These are phyloP conservation scores for Anticlea derivata DNA, from an alignment of 2,888 invertebrate species.

Conservation along the genomic window DNA sequence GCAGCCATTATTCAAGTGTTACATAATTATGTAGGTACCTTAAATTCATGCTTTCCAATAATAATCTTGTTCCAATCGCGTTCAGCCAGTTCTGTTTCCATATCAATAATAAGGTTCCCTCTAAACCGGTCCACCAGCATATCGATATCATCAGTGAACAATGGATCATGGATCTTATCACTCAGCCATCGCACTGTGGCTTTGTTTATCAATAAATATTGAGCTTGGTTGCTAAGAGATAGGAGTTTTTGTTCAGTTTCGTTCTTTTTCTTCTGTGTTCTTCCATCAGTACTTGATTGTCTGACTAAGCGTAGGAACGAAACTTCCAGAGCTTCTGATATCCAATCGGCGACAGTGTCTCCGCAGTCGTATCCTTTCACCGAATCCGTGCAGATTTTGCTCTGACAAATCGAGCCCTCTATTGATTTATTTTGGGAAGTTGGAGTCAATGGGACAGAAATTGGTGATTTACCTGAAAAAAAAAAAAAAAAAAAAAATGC, in stretches of 20 bases:
- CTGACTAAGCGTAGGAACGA: conserved; percentile 88
- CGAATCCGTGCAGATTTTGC: conserved; percentile 93
- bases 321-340: conserved; percentile 87
- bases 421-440: conserved; percentile 43
- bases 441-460: conserved; percentile 80
- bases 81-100: conserved; percentile 90
- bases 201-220: conserved; percentile 91
- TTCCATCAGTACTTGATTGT: conserved; percentile 76
- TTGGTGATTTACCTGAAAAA: conserved; percentile 75
- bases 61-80: conserved; percentile 86
- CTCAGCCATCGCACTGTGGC: conserved; percentile 90
- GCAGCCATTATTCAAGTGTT: no score
- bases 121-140: conserved; percentile 91
- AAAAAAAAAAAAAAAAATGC: not conserved
- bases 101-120: conserved; percentile 94
- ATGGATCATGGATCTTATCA: conserved; percentile 81
- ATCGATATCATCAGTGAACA: conserved; percentile 78
- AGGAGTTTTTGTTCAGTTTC: conserved; percentile 53
- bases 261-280: conserved; percentile 60
- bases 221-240: conserved; percentile 92
- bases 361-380: conserved; percentile 94
- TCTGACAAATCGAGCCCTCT: conserved; percentile 85
- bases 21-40: conserved; percentile 71
- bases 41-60: conserved; percentile 86
- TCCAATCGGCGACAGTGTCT: conserved; percentile 90